Percentiles rank a stretch among this genome's conserved stretches.
phyloP scores from a whole-genome alignment of 2,113 vertebrate genomes.

The Leptobrachium ailaonicum region DNA sequence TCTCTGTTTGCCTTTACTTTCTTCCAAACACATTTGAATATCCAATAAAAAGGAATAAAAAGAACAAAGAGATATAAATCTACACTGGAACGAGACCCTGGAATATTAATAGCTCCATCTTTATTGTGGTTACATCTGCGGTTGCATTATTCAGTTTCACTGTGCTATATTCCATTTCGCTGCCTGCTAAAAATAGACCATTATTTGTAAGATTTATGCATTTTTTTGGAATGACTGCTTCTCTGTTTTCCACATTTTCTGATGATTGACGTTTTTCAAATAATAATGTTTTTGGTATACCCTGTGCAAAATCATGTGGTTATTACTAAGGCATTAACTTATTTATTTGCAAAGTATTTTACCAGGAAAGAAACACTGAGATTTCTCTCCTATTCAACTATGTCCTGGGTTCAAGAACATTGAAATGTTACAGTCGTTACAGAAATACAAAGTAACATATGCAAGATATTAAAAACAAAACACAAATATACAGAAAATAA shows the following conservation, averaged over 20 bases:
- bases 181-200: slow-evolving; percentile 52
- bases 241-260: slow-evolving; percentile 54
- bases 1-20: background rate
- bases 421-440: no score
- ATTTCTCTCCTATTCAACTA: no score
- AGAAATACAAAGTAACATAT: no score
- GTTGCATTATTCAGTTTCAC: slow-evolving; percentile 38
- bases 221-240: slow-evolving; percentile 51
- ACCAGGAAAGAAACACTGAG: no score
- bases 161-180: slow-evolving; percentile 49
- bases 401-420: no score
- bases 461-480: no score
- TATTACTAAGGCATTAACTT: slow-evolving; percentile 5
- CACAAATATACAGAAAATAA: no score
- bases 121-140: slow-evolving; percentile 26
- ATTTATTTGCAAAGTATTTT: no score
- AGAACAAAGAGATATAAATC: slow-evolving; percentile 34
- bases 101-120: slow-evolving; percentile 28
- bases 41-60: slow-evolving; percentile 7
- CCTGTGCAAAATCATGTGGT: slow-evolving; percentile 6
- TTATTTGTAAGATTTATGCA: slow-evolving; percentile 54
- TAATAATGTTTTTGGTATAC: slow-evolving; percentile 20
- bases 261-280: slow-evolving; percentile 1
- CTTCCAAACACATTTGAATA: background rate
- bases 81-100: slow-evolving; percentile 12